Evolutionary conservation across 2,113 vertebrate genomes (phyloP).

Genomic region (Micronycteris hirsuta): DNA sequence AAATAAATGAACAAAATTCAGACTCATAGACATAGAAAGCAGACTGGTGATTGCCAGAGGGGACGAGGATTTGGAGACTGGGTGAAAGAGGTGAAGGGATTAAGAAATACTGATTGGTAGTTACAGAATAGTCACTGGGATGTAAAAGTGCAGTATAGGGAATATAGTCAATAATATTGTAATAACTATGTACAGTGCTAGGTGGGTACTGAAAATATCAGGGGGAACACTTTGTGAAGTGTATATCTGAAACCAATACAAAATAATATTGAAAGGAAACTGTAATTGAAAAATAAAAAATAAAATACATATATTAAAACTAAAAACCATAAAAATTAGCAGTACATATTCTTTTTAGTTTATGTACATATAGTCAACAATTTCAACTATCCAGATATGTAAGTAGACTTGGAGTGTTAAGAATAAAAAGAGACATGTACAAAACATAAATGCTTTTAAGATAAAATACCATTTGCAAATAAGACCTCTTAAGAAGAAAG

Average conservation of each 20-base stretch:
- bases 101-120: background rate
- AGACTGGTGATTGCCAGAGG: background rate
- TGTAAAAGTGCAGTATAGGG: background rate
- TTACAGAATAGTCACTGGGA: background rate
- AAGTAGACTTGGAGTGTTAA: constrained; percentile 16
- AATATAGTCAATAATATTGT: background rate
- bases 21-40: background rate
- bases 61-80: background rate
- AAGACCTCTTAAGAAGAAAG: constrained; percentile 27
- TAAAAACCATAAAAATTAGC: background rate
- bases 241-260: background rate
- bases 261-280: background rate
- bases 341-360: background rate
- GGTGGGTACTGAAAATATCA: background rate
- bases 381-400: constrained; percentile 22
- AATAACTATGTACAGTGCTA: background rate
- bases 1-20: background rate
- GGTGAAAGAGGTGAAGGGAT: background rate
- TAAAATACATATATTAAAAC: background rate
- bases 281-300: background rate
- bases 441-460: background rate
- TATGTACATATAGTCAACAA: constrained; percentile 28
- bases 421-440: background rate
- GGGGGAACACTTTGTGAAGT: background rate
- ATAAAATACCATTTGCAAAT: constrained; percentile 34